Evolutionary conservation across 2,113 vertebrate species (phyloP), one percentile per base, ranked within the genome.

Genomic region (Riparia riparia): DNA sequence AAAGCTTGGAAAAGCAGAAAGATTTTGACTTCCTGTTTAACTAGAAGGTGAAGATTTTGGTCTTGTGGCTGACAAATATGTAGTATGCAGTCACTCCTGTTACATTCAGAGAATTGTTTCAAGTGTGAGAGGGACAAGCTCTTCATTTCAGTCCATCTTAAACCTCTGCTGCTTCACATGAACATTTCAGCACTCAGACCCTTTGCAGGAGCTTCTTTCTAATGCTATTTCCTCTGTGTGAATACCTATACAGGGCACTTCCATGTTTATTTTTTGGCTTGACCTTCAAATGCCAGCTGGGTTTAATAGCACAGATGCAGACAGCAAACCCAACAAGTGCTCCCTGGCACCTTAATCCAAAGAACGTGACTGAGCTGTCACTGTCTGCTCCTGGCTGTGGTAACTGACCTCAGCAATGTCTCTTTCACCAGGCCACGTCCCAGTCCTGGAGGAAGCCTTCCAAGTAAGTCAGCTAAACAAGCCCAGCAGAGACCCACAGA

Each of bases 331-430:
- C 45, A 56, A 3, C 22, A 39, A 18, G 17, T 31, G 31, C 6
- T 89, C 57, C 47, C 18, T 39, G 69, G 17, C 7, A 17, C 63
- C 57, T 53, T 22, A 85, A 69, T 31, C 28, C 5, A 3, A 15
- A 1, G 1, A 39, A 77, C 15, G 22, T 26, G 49, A 76, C 29
- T 1, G 0, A 72, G 6, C 1, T 61, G 54, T 68, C 45, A 47
- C 47, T 63, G 32, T 20, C 41, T 66, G 37, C 66, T 85, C 51
- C 56, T 34, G 39, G 12, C 22, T 44, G 29, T 0, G 0, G 42
- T 4, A 1, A 69, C 0, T 10, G 15, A 64, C 20, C 58, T 31
- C 77, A 77, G 47, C 69, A 74, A 39, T 7, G 12, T 17, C 24
- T 47, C 29, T 34, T 50, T 66, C 32, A 61, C 31, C 41, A 82